phyloP scores from a whole-genome alignment of 1,140 invertebrate genomes.

The Zophobas atratus region DNA sequence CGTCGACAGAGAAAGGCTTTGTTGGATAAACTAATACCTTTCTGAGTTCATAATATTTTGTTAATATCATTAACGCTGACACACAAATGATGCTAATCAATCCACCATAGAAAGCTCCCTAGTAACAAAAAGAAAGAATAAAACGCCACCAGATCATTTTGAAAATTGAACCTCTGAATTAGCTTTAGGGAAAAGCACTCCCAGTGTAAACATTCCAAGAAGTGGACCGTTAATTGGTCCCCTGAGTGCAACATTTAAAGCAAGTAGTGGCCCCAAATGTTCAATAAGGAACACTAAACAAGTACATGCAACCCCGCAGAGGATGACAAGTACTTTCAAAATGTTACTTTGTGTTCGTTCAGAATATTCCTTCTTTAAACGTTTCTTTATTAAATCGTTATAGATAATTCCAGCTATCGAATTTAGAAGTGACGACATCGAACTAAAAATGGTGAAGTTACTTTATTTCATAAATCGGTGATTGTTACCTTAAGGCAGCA shows the following conservation, averaged over 20 bases:
- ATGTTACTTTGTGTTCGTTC: conserved; percentile 68
- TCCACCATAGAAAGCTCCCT: conserved; percentile 59
- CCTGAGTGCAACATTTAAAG: conserved; percentile 75
- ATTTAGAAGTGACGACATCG: conserved; percentile 78
- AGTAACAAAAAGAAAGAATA: conserved; percentile 26
- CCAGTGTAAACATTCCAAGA: conserved; percentile 77
- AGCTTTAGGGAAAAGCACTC: conserved; percentile 78
- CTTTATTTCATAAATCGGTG: neutral
- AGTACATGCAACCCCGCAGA: conserved; percentile 74
- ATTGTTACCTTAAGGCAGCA: conserved; percentile 74
- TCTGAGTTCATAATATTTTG: conserved; percentile 55
- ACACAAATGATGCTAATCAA: conserved; percentile 49
- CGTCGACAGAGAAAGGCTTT: conserved; percentile 55
- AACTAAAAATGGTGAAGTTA: conserved; percentile 66
- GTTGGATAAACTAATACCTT: conserved; percentile 46
- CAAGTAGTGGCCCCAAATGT: conserved; percentile 74
- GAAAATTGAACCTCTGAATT: conserved; percentile 69
- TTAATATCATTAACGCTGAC: conserved; percentile 45
- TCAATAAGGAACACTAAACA: conserved; percentile 76
- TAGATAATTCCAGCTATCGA: conserved; percentile 78
- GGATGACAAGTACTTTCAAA: conserved; percentile 74
- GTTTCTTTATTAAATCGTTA: conserved; percentile 75
- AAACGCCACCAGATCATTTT: no score
- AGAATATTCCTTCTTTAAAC: conserved; percentile 65
- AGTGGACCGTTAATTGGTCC: conserved; percentile 77